Evolutionary conservation across 2,888 invertebrate species (phyloP).

Genomic region (Biston betularia): DNA sequence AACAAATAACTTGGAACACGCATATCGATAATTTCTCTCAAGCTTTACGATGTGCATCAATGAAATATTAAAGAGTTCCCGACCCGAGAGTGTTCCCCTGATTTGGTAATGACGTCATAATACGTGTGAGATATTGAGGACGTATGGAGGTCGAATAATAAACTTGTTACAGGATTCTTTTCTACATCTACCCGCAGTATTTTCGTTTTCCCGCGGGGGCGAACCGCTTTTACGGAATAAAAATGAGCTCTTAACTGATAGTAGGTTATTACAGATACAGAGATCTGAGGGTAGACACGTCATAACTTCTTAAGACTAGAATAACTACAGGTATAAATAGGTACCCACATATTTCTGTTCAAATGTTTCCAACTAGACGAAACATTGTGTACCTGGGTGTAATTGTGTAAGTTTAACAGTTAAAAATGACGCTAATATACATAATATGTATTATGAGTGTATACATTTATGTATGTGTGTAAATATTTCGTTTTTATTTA

Average conservation of each 20-base stretch:
- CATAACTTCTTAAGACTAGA: neutral
- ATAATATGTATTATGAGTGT: too few species aligned
- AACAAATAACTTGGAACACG: conserved; percentile 8
- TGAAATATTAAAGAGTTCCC: conserved; percentile 16
- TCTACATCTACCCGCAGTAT: conserved; percentile 7
- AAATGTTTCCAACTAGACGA: too few species aligned
- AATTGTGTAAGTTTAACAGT: too few species aligned
- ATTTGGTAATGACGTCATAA: conserved; percentile 26
- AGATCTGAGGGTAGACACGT: neutral
- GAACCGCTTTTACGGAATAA: conserved; percentile 8
- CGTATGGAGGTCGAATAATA: conserved; percentile 7
- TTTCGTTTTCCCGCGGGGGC: neutral
- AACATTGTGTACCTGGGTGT: too few species aligned
- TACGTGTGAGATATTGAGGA: conserved; percentile 14
- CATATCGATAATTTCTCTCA: neutral
- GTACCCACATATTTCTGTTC: too few species aligned
- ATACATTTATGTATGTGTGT: too few species aligned
- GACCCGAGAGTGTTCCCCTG: conserved; percentile 3
- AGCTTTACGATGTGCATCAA: conserved; percentile 19
- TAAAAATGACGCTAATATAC: too few species aligned
- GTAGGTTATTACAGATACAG: neutral
- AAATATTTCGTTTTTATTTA: too few species aligned
- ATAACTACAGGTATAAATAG: too few species aligned
- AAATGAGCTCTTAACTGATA: conserved; percentile 1
- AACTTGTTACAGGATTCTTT: conserved; percentile 9